Base-by-base conservation (phyloP, 2,113 vertebrate species). In the Labeo catla region DNA sequence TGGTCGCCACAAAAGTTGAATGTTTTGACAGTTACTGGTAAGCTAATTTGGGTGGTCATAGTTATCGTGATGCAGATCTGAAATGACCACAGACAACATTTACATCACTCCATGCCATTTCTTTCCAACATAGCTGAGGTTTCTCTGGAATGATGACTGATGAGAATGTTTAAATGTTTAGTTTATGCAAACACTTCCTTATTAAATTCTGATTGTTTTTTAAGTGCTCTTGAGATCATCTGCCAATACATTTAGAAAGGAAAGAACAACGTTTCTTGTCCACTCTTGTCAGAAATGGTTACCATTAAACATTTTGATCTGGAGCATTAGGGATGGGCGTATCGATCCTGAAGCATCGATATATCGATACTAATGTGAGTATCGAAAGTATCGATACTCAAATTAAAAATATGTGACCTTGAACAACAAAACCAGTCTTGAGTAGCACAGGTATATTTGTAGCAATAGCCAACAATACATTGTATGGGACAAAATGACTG, bases 61-160 rank as follows among this genome's bases (percentile, higher is more conserved):
- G 9, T 43, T 9, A 10, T 81, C n/a, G 16, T 47, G 11, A 81
- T 10, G 12, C 1, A 63, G 57, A 63, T 43, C 54, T 80, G 4
- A 80, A 80, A 81, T 23, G 39, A 12, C 77, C 16, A 79, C 19
- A 15, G 19, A 12, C 19, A 43, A 79, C 34, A 57, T 80, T 63
- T 9, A 63, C 54, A 16, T 81, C 39, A 79, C 52, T 43, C n/a
- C 36, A 2, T 59, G 19, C 4, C 39, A n/a, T 43, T 57, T 78
- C 50, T 47, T 74, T 74, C 43, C 72, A 74, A 74, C 45, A 74
- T 49, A 74, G 9, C 78, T 45, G 47, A 78, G 76, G 77, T 13
- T 79, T 79, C 19, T 21, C 76, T 36, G 3, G 68, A 70, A 21
- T 21, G 36, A 49, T 4, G 70, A 73, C 8, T 45, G 39, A 47